Percentiles rank a stretch among this genome's conserved stretches.
phyloP scores from a whole-genome alignment of 2,888 invertebrate species.

The Resseliella maxima region DNA sequence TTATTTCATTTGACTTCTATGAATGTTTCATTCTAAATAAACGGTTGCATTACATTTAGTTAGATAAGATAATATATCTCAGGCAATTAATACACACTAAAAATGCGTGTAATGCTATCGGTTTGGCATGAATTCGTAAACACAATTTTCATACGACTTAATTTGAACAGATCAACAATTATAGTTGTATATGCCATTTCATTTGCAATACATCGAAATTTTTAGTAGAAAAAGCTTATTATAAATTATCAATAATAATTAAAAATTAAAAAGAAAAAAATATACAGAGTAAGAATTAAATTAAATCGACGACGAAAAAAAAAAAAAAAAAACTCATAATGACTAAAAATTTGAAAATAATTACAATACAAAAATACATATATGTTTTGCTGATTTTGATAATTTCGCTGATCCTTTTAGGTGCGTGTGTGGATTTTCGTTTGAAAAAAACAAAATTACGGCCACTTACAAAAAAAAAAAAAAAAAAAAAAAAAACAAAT shows the following conservation, averaged over 20 bases:
- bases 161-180: neutral
- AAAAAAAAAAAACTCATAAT: neutral
- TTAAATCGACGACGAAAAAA: neutral
- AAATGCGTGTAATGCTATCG: constrained; percentile 18
- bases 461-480: neutral
- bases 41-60: neutral
- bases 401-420: neutral
- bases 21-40: constrained; percentile 12
- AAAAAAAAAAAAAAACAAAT: neutral
- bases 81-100: constrained; percentile 43
- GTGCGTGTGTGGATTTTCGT: constrained; percentile 1
- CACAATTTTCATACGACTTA: neutral
- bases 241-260: constrained; percentile 1
- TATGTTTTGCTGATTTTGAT: neutral
- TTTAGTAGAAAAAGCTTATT: constrained; percentile 53
- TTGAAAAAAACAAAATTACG: neutral
- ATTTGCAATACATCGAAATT: constrained; percentile 25
- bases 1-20: neutral
- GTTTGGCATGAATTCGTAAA: neutral
- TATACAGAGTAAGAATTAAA: too few relatives aligned
- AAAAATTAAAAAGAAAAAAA: constrained; percentile 19
- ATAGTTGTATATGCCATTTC: neutral
- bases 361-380: constrained; percentile 51
- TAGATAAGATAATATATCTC: constrained; percentile 54
- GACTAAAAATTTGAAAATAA: neutral